These are phyloP conservation scores for Drosophila serrata DNA, from an alignment of 1,140 invertebrate species.

Conservation along the genomic window DNA sequence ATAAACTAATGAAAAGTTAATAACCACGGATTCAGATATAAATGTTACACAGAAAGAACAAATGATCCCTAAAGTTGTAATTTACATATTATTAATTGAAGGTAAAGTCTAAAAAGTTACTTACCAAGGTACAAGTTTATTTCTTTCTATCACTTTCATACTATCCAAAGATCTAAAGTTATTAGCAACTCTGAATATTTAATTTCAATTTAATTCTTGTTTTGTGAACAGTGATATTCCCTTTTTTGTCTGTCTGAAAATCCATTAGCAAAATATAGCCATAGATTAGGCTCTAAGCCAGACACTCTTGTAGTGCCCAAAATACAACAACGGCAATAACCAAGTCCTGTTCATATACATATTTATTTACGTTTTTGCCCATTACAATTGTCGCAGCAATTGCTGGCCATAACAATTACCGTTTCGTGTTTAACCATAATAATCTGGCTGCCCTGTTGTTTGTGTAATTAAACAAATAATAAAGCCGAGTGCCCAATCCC, in stretches of 20 bases:
- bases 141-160: neutral
- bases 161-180: neutral
- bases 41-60: slow-evolving; percentile 12
- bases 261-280: slow-evolving; percentile 38
- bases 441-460: slow-evolving; percentile 74
- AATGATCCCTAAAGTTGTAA: too few relatives aligned
- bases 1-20: slow-evolving; percentile 41
- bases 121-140: neutral
- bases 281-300: slow-evolving; percentile 24
- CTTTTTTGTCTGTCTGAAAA: slow-evolving; percentile 10
- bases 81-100: too few relatives aligned
- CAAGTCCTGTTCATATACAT: slow-evolving; percentile 1
- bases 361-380: slow-evolving; percentile 38
- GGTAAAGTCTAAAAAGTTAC: neutral
- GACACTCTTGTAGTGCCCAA: slow-evolving; percentile 7
- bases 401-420: slow-evolving; percentile 78
- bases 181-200: neutral
- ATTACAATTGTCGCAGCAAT: slow-evolving; percentile 73
- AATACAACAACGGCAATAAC: neutral
- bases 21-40: slow-evolving; percentile 11
- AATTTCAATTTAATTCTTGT: neutral
- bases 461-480: slow-evolving; percentile 82
- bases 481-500: slow-evolving; percentile 40
- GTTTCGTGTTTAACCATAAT: slow-evolving; percentile 83
- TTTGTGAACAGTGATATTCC: too few relatives aligned